phyloP scores from a whole-genome alignment of 2,113 vertebrate species.

The Megaptera novaeangliae region DNA sequence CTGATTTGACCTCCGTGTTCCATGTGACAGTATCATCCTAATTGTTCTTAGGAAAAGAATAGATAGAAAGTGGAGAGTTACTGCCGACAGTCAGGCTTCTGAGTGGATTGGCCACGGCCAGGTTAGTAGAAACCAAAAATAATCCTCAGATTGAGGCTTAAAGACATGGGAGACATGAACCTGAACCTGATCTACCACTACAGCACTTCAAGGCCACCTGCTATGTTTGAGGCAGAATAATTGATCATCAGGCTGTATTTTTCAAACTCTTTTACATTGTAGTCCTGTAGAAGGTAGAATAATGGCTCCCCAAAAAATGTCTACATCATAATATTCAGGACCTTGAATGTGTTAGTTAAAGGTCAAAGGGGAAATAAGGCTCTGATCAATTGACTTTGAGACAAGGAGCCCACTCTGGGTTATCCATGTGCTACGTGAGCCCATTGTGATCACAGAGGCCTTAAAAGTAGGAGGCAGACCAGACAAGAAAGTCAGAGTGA shows the following conservation, averaged over 20 bases:
- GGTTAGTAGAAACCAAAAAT: not conserved
- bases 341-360: not conserved
- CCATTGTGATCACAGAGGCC: not conserved
- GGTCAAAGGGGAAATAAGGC: not conserved
- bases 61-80: not conserved
- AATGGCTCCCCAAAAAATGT: not conserved
- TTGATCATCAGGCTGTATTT: not conserved
- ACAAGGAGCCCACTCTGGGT: not conserved
- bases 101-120: not conserved
- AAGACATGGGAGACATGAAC: not conserved
- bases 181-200: not conserved
- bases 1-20: not conserved
- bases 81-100: not conserved
- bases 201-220: not conserved
- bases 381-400: not conserved
- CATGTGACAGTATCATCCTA: not conserved
- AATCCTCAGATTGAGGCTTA: not conserved
- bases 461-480: not conserved
- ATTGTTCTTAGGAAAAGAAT: not conserved
- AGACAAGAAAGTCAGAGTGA: not conserved
- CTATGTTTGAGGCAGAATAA: not conserved
- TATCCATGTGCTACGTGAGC: fast-evolving
- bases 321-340: not conserved
- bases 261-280: not conserved
- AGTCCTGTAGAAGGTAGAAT: not conserved